Conservation (phyloP, 2,888 invertebrate genomes). For the Hyalella azteca region DNA sequence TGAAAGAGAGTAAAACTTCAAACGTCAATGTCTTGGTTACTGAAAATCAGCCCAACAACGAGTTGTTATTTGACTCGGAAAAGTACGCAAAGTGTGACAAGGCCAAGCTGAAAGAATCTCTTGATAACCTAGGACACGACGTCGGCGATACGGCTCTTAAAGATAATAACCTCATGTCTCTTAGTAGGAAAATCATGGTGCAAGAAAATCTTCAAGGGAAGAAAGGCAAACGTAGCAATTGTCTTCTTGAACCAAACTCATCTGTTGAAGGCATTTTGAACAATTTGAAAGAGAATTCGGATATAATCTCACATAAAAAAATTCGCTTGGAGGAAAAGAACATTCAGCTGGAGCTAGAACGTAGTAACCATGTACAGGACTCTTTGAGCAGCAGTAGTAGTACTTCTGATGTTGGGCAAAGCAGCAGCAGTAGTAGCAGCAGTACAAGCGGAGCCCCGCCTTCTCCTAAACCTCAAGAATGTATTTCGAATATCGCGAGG, state of each 20-base stretch:
- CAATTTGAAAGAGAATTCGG: background rate
- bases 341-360: conserved; percentile 54
- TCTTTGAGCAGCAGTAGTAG: background rate
- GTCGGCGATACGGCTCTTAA: background rate
- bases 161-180: conserved; percentile 6
- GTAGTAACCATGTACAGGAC: conserved; percentile 35
- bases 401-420: background rate
- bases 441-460: background rate
- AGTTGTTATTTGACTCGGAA: conserved; percentile 68
- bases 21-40: conserved; percentile 67
- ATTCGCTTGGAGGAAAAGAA: conserved; percentile 57
- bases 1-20: conserved; percentile 69
- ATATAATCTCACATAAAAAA: conserved; percentile 39
- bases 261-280: background rate
- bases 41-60: conserved; percentile 63
- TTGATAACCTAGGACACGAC: conserved; percentile 62
- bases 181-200: background rate
- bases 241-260: background rate
- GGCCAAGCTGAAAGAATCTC: conserved; percentile 62
- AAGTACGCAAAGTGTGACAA: conserved; percentile 68
- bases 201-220: background rate
- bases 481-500: conserved; percentile 19
- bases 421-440: conserved; percentile 2
- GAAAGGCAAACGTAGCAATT: conserved; percentile 8
- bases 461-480: background rate